Evolutionary conservation across 1,140 invertebrate species (phyloP), one percentile per base, ranked within the genome.

Genomic region (Trichonephila inaurata): DNA sequence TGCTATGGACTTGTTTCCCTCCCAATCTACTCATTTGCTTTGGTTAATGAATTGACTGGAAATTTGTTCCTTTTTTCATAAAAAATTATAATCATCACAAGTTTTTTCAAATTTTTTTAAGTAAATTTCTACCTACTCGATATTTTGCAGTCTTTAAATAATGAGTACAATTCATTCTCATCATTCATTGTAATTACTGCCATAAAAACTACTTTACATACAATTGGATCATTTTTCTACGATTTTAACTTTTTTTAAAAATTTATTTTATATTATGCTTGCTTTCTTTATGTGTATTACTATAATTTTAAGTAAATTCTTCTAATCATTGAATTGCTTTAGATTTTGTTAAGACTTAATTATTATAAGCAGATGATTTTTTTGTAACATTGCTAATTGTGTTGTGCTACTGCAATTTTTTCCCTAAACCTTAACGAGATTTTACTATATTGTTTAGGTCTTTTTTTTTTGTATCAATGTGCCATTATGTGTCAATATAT

Each of bases 91-190:
- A 51, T 51, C 51, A 51, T 51, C 51, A 51, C 7, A 51, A 51
- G 51, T 51, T 51, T 51, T 51, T 51, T 3, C 7, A 51, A 51
- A 51, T 51, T 10, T 51, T 7, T 51, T 51, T 51, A 8, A 51
- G 51, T 51, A 51, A 51, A 12, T 51, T 10, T 51, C 51, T 51
- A 51, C 10, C 51, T 51, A 51, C 51, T 51, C 7, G 10, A 51
- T 51, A 51, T 51, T 51, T 10, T 51, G 51, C 51, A 7, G 10
- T 69, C 21, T 69, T 61, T 69, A 69, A 69, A 24, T 77, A 77
- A 24, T 85, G 18, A 85, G 83, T 88, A 88, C 86, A 83, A 77
- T 88, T 88, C 86, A 88, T 88, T 28, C 16, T 88, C 86, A 88
- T 88, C 21, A 18, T 19, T 88, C 86, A 88, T 28, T 88, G 86